phyloP scores from a whole-genome alignment of 2,888 invertebrate genomes.

The Stenchaetothrips biformis region DNA sequence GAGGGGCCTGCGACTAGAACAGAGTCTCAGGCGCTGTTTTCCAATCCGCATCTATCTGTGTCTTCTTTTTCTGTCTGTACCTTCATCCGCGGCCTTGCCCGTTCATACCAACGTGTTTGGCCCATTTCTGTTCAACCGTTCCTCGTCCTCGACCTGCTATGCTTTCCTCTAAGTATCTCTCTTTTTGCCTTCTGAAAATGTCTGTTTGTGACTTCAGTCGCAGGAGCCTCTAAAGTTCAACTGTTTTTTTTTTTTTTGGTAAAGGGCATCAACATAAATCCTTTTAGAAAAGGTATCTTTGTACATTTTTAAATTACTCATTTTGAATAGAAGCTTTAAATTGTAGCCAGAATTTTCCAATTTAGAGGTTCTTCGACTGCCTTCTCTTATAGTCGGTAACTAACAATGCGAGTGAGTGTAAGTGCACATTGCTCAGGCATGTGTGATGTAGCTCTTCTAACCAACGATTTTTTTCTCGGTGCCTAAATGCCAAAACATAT shows the following conservation, averaged over 20 bases:
- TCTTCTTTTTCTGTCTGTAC: constrained; percentile 29
- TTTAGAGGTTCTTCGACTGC: constrained; percentile 14
- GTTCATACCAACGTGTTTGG: background rate
- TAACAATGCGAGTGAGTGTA: background rate
- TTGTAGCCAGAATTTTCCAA: background rate
- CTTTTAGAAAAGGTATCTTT: background rate
- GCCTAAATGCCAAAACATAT: constrained; percentile 12
- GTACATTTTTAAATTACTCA: background rate
- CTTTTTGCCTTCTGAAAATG: background rate
- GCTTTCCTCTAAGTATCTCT: background rate
- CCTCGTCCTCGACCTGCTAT: background rate
- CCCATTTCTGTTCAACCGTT: background rate
- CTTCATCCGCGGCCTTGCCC: background rate
- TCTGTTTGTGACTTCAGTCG: background rate
- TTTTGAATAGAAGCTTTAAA: background rate
- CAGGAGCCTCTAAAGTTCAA: background rate
- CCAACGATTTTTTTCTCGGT: background rate
- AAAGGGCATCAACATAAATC: background rate
- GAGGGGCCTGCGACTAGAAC: too few relatives aligned
- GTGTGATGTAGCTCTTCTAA: constrained; percentile 1
- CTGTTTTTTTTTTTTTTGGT: background rate
- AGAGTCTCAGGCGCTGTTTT: too few relatives aligned
- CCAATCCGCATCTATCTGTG: constrained; percentile 16
- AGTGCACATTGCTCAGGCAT: background rate
- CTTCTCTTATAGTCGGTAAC: background rate